Evolutionary conservation across 2,888 invertebrate species (phyloP).

Genomic region (Cataglyphis cursor): DNA sequence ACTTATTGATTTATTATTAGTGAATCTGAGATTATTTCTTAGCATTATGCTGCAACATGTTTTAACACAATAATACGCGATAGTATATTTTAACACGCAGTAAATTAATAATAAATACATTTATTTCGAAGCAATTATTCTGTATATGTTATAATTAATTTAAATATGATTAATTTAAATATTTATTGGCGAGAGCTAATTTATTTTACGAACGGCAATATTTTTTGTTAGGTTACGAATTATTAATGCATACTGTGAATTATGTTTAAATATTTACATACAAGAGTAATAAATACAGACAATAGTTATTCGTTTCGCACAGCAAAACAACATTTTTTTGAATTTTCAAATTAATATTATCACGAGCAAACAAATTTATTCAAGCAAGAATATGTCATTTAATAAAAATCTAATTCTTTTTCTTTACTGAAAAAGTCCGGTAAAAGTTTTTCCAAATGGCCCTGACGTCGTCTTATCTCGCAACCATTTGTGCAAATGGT

Average conservation of each 20-base stretch:
- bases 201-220: background rate
- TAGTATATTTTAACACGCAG: constrained; percentile 5
- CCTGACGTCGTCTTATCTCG: background rate
- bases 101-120: constrained; percentile 29
- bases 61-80: constrained; percentile 24
- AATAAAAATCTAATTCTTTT: background rate
- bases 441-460: background rate
- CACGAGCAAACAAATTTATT: background rate
- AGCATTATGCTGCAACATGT: constrained; percentile 17
- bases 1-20: constrained; percentile 29
- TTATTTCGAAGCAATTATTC: constrained; percentile 36
- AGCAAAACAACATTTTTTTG: background rate
- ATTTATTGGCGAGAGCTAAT: background rate
- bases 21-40: constrained; percentile 30
- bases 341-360: background rate
- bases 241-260: background rate
- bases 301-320: background rate
- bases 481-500: background rate
- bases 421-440: background rate
- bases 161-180: constrained; percentile 44
- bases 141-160: constrained; percentile 36
- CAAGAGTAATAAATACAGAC: background rate
- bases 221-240: constrained; percentile 23
- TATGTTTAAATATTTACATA: background rate
- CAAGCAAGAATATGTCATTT: background rate